Evolutionary conservation across 2,113 vertebrate genomes (phyloP).

Genomic region (Aldabrachelys gigantea): DNA sequence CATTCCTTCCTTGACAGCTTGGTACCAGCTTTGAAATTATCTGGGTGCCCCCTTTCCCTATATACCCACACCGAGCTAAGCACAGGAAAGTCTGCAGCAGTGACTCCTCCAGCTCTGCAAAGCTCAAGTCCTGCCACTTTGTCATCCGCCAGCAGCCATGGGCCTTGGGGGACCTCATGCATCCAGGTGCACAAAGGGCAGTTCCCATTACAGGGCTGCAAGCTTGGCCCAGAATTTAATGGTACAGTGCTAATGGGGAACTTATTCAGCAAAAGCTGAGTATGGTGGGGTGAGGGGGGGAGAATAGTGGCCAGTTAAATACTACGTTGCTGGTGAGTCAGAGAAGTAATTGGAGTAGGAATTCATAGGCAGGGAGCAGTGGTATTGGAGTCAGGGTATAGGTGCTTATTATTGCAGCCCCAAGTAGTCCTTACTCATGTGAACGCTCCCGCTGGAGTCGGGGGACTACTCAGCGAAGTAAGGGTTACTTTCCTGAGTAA

Average conservation of each 20-base stretch:
- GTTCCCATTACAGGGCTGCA: neutral
- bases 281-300: neutral
- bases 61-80: accelerated
- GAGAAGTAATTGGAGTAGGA: neutral
- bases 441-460: constrained; percentile 37
- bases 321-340: neutral
- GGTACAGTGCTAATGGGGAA: neutral
- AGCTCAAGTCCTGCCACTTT: neutral
- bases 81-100: too few relatives aligned
- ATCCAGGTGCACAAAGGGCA: neutral
- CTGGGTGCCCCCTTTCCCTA: accelerated
- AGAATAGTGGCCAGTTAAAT: neutral
- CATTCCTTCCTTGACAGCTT: neutral
- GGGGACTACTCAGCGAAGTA: constrained; percentile 40
- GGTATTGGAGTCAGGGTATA: constrained; percentile 44
- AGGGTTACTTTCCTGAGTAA: constrained; percentile 26
- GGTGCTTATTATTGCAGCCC: constrained; percentile 38
- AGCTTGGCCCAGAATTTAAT: neutral
- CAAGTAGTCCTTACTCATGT: constrained; percentile 25
- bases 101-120: accelerated
- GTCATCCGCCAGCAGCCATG: neutral
- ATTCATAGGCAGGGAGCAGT: neutral
- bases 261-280: neutral
- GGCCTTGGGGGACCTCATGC: neutral
- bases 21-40: neutral